These are phyloP conservation scores for Agriopis leucophaearia DNA, from an alignment of 2,888 invertebrate species.

Conservation along the genomic window DNA sequence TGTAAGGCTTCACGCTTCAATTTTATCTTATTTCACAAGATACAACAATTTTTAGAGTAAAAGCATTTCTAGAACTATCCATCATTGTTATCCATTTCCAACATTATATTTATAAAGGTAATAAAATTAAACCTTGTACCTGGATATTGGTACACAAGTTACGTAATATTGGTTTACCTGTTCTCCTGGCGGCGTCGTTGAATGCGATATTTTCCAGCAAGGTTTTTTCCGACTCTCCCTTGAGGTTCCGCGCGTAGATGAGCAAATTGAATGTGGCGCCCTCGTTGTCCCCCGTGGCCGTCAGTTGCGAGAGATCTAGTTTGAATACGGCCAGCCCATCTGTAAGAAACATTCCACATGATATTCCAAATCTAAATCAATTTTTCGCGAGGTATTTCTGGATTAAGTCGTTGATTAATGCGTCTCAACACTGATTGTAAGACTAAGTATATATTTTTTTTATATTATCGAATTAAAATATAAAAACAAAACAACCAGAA, in stretches of 20 bases:
- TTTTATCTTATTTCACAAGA: no score
- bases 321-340: slow-evolving; percentile 79
- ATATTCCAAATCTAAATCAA: slow-evolving; percentile 12
- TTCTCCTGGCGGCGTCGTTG: slow-evolving; percentile 94
- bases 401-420: no score
- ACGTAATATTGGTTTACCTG: slow-evolving; percentile 85
- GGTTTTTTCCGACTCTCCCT: slow-evolving; percentile 93
- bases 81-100: neutral
- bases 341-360: slow-evolving; percentile 49
- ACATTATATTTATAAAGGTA: no score
- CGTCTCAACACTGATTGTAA: neutral
- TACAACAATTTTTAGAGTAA: neutral
- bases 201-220: slow-evolving; percentile 94
- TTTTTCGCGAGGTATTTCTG: neutral
- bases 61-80: no score
- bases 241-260: slow-evolving; percentile 94
- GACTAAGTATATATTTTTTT: no score
- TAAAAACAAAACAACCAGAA: no score
- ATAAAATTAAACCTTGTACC: slow-evolving; percentile 11
- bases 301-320: slow-evolving; percentile 87
- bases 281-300: slow-evolving; percentile 77
- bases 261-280: slow-evolving; percentile 90
- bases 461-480: no score
- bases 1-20: no score
- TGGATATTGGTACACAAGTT: slow-evolving; percentile 8